Evolutionary conservation across 2,113 vertebrate genomes (phyloP).

Genomic region (Scophthalmus maximus): DNA sequence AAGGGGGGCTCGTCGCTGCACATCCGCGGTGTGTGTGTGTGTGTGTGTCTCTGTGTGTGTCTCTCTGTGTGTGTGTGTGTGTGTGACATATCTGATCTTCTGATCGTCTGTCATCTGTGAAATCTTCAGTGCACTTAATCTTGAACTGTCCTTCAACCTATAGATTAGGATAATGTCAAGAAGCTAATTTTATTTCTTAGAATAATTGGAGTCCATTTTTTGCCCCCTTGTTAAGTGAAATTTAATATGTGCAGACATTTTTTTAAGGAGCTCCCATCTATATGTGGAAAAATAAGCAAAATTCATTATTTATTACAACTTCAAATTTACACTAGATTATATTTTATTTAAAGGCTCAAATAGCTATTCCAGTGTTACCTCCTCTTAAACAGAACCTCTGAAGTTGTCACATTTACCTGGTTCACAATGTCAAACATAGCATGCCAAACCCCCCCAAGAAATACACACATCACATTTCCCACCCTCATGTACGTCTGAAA

Average conservation of each 20-base stretch:
- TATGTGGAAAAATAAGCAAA: slow-evolving; percentile 17
- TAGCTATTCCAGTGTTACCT: slow-evolving; percentile 17
- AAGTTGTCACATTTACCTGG: slow-evolving; percentile 34
- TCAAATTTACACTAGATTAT: slow-evolving; percentile 34
- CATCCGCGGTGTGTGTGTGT: neutral
- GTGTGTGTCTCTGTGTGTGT: slow-evolving; percentile 37
- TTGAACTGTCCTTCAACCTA: slow-evolving; percentile 32
- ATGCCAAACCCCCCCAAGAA: neutral
- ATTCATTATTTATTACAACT: slow-evolving; percentile 40
- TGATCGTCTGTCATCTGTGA: slow-evolving; percentile 45
- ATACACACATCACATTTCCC: too few relatives aligned
- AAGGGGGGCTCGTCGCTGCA: slow-evolving; percentile 43
- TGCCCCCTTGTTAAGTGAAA: neutral
- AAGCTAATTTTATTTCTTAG: neutral
- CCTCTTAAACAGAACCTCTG: slow-evolving; percentile 23
- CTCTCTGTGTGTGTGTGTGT: neutral
- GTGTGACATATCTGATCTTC: slow-evolving; percentile 50
- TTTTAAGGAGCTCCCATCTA: slow-evolving; percentile 3
- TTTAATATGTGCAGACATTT: neutral
- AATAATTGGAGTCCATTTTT: slow-evolving; percentile 2
- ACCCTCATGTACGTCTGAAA: neutral
- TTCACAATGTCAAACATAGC: slow-evolving; percentile 7
- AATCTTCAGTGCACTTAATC: slow-evolving; percentile 45
- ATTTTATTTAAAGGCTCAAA: slow-evolving; percentile 47
- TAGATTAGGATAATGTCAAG: neutral